These are phyloP conservation scores for Hyposoter dolosus DNA, from an alignment of 2,888 invertebrate species.

Conservation along the genomic window DNA sequence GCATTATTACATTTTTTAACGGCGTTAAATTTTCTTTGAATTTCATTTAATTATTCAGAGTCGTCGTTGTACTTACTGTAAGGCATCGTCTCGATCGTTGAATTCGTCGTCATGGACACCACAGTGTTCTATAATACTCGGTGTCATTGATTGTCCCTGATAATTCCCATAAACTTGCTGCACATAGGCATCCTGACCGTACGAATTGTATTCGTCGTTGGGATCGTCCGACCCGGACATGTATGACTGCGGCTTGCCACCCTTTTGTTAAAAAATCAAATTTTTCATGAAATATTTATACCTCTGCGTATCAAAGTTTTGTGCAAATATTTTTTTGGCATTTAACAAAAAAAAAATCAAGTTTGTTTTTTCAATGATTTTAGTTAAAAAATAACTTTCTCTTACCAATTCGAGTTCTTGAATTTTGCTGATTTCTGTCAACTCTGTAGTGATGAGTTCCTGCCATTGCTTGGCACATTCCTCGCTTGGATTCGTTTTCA, in stretches of 20 bases:
- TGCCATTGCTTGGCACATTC: slow-evolving; percentile 81
- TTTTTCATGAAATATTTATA: slow-evolving; percentile 27
- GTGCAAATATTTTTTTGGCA: background rate
- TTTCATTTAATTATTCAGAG: background rate
- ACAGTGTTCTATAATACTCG: slow-evolving; percentile 87
- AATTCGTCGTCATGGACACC: slow-evolving; percentile 88
- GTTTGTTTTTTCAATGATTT: background rate
- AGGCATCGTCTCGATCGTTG: slow-evolving; percentile 86
- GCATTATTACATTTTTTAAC: slow-evolving; percentile 57
- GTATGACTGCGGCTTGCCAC: slow-evolving; percentile 71
- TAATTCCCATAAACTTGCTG: slow-evolving; percentile 84
- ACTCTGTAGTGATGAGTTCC: slow-evolving; percentile 75
- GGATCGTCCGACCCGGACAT: slow-evolving; percentile 76
- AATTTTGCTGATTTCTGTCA: slow-evolving; percentile 80
- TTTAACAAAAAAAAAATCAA: no score
- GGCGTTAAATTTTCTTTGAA: background rate
- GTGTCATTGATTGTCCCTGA: slow-evolving; percentile 88
- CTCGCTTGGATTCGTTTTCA: slow-evolving; percentile 86
- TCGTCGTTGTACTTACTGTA: slow-evolving; percentile 84
- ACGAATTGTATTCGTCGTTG: slow-evolving; percentile 76
- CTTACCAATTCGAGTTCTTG: slow-evolving; percentile 81
- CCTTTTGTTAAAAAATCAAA: slow-evolving; percentile 60
- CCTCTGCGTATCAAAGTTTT: background rate
- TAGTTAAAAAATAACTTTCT: background rate
- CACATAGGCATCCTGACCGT: slow-evolving; percentile 73